Evolutionary conservation across 1,140 invertebrate genomes (phyloP).

Genomic region (Drosophila aff.): DNA sequence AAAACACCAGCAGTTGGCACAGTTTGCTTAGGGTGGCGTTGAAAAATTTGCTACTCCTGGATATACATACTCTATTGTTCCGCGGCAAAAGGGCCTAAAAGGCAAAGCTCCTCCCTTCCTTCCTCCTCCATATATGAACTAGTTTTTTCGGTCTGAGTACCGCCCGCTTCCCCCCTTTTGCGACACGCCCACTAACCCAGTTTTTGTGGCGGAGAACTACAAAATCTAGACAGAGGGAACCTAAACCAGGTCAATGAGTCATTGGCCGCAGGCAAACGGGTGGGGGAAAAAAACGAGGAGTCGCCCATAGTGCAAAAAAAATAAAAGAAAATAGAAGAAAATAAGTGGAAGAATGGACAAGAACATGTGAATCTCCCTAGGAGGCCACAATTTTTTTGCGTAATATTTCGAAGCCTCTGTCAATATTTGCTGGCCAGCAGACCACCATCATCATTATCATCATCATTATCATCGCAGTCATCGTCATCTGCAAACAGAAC

Average conservation of each 20-base stretch:
- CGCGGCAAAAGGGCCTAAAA: slow-evolving; percentile 18
- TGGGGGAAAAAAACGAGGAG: neutral
- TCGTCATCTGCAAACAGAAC: slow-evolving; percentile 45
- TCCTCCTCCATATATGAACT: slow-evolving; percentile 53
- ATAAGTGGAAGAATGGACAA: slow-evolving; percentile 21
- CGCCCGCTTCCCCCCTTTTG: slow-evolving; percentile 4
- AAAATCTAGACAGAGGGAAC: slow-evolving; percentile 31
- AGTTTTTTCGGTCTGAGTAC: slow-evolving; percentile 62
- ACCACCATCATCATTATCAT: slow-evolving; percentile 25
- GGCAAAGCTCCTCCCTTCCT: neutral
- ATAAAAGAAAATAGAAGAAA: slow-evolving; percentile 2
- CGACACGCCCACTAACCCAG: slow-evolving; percentile 68
- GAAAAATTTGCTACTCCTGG: slow-evolving; percentile 17
- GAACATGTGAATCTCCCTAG: slow-evolving; percentile 34
- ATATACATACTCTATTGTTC: slow-evolving; percentile 40
- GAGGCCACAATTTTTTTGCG: slow-evolving; percentile 58
- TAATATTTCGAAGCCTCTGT: slow-evolving; percentile 82
- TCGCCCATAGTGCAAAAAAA: slow-evolving; percentile 5
- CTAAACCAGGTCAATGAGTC: slow-evolving; percentile 76
- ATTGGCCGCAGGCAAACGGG: slow-evolving; percentile 56
- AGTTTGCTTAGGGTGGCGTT: slow-evolving; percentile 18
- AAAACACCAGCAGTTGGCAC: slow-evolving; percentile 31
- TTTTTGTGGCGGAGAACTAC: slow-evolving; percentile 40
- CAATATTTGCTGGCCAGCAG: slow-evolving; percentile 72
- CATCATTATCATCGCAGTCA: slow-evolving; percentile 20